Evolutionary conservation across 2,113 vertebrate species (phyloP).

Genomic region (Aegithalos caudatus): DNA sequence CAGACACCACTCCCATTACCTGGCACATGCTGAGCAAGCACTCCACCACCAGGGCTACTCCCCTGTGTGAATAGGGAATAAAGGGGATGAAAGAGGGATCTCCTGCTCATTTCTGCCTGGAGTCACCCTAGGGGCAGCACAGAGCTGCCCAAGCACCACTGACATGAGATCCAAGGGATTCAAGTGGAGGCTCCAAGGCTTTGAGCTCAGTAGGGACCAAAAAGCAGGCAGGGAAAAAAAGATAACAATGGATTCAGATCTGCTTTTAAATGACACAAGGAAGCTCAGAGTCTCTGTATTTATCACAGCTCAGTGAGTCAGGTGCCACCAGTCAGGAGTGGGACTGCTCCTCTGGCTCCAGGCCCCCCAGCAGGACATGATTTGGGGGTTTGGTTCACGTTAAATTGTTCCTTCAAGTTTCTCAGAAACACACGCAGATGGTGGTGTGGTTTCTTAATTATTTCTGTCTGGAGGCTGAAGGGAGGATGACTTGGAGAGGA

Average conservation of each 20-base stretch:
- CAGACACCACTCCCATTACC: not conserved
- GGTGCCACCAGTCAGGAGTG: not conserved
- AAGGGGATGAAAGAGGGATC: not conserved
- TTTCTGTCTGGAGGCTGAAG: not conserved
- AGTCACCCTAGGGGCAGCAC: not conserved
- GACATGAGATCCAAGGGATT: not conserved
- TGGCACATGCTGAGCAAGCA: not conserved
- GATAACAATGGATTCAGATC: not conserved
- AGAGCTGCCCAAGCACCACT: not conserved
- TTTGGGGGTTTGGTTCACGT: not conserved
- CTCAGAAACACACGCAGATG: not conserved
- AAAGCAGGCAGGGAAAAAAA: not conserved
- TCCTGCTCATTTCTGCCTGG: not conserved
- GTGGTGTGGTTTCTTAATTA: not conserved
- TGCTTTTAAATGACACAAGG: not conserved
- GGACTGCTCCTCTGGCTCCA: not conserved
- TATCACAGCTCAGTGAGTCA: not conserved
- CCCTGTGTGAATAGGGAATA: not conserved
- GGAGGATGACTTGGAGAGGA: not conserved
- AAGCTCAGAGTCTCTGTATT: fast-evolving
- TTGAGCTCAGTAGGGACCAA: not conserved
- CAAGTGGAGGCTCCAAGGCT: not conserved
- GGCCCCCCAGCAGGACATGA: not conserved
- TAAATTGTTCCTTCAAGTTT: not conserved
- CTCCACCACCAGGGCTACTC: not conserved